phyloP scores from a whole-genome alignment of 1,140 invertebrate genomes.

The Halyomorpha halys region DNA sequence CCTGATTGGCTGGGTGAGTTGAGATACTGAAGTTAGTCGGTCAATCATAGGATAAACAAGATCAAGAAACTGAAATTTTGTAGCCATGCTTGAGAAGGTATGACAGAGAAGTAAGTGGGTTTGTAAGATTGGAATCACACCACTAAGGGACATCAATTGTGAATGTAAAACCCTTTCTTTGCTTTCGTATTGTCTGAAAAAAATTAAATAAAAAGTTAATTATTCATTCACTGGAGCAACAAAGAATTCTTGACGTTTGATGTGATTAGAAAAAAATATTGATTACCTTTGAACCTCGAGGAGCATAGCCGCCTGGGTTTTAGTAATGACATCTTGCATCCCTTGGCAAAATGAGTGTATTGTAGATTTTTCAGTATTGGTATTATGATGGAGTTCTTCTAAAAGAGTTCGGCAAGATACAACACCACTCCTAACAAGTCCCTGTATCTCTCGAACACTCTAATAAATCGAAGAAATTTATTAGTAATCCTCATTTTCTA shows the following conservation, averaged over 20 bases:
- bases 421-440: slow-evolving; percentile 50
- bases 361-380: slow-evolving; percentile 53
- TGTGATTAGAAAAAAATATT: background rate
- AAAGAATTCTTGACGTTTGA: background rate
- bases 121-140: slow-evolving; percentile 52
- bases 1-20: slow-evolving; percentile 53
- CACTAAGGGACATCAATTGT: slow-evolving; percentile 47
- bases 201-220: background rate
- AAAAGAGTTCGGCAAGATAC: slow-evolving; percentile 51
- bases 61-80: slow-evolving; percentile 61
- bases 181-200: slow-evolving; percentile 48
- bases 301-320: slow-evolving; percentile 50
- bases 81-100: slow-evolving; percentile 53
- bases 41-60: slow-evolving; percentile 55
- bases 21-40: slow-evolving; percentile 49
- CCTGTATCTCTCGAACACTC: slow-evolving; percentile 49
- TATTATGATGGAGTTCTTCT: slow-evolving; percentile 52
- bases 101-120: slow-evolving; percentile 55
- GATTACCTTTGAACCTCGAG: slow-evolving; percentile 49
- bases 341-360: slow-evolving; percentile 55
- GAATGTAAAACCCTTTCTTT: slow-evolving; percentile 52
- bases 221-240: background rate
- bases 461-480: slow-evolving; percentile 28
- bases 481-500: too few relatives aligned
- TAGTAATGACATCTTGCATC: slow-evolving; percentile 51